Conservation (phyloP, 2,888 invertebrate genomes). For the Amphipyra berbera region DNA sequence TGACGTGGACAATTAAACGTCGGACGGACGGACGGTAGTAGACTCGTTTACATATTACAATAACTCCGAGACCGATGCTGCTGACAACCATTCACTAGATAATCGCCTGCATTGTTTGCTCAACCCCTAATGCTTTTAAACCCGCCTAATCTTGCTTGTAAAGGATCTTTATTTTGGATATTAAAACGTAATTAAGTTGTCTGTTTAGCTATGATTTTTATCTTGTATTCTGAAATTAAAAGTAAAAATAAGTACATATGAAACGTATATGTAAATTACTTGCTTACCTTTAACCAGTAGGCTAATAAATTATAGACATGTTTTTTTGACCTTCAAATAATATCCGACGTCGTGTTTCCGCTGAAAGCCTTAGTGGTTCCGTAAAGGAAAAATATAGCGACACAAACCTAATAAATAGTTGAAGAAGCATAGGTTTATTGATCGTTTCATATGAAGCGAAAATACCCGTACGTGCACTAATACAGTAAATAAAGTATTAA, state of each 20-base stretch:
- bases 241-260: background rate
- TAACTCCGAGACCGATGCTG: slow-evolving; percentile 74
- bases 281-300: slow-evolving; percentile 33
- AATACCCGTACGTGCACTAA: slow-evolving; percentile 63
- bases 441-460: slow-evolving; percentile 52
- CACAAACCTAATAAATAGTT: slow-evolving; percentile 51
- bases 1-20: slow-evolving; percentile 73
- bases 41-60: slow-evolving; percentile 81
- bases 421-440: slow-evolving; percentile 51
- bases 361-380: slow-evolving; percentile 35
- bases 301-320: slow-evolving; percentile 44
- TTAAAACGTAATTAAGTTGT: slow-evolving; percentile 63
- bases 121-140: slow-evolving; percentile 81
- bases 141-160: slow-evolving; percentile 77
- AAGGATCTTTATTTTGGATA: slow-evolving; percentile 79
- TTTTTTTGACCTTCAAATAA: slow-evolving; percentile 29
- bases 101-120: slow-evolving; percentile 82
- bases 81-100: slow-evolving; percentile 83
- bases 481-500: slow-evolving; percentile 84
- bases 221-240: slow-evolving; percentile 8
- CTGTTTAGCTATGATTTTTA: slow-evolving; percentile 34
- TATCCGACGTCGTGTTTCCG: slow-evolving; percentile 49
- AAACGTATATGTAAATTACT: slow-evolving; percentile 18
- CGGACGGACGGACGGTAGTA: slow-evolving; percentile 61
- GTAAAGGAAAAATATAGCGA: slow-evolving; percentile 34